These are phyloP conservation scores for Drosophila maculinotata DNA, from an alignment of 2,888 invertebrate species.

Conservation along the genomic window DNA sequence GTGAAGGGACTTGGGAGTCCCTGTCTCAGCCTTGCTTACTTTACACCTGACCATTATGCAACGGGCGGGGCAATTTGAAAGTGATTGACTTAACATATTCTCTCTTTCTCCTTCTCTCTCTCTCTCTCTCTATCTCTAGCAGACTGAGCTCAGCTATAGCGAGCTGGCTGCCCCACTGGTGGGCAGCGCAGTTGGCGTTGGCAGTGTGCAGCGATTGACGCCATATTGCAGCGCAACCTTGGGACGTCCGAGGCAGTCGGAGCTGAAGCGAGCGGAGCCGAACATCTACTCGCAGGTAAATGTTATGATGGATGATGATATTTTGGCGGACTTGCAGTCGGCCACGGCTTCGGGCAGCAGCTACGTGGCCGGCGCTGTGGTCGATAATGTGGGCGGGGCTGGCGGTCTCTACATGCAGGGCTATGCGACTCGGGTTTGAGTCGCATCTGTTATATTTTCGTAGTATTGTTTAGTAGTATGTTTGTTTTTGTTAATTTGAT, in stretches of 20 bases:
- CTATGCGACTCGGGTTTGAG: constrained; percentile 76
- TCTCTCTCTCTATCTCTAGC: constrained; percentile 4
- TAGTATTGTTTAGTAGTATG: constrained; percentile 42
- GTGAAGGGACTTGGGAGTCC: too few species aligned
- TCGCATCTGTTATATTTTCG: constrained; percentile 1
- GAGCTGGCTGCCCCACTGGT: constrained; percentile 79
- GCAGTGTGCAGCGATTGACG: constrained; percentile 80
- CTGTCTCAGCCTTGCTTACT: background rate
- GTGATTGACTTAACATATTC: constrained; percentile 43
- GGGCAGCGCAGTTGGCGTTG: constrained; percentile 55
- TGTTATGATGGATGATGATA: constrained; percentile 82
- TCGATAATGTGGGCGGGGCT: constrained; percentile 70
- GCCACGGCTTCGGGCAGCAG: constrained; percentile 65
- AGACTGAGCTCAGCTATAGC: constrained; percentile 84
- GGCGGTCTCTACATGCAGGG: constrained; percentile 64
- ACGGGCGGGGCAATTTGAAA: constrained; percentile 22
- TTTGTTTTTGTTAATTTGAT: constrained; percentile 33
- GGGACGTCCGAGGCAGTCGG: constrained; percentile 84
- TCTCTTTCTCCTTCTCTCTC: background rate
- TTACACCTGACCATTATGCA: constrained; percentile 38
- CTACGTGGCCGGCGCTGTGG: constrained; percentile 72
- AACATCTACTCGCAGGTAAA: constrained; percentile 86
- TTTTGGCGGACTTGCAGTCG: constrained; percentile 71
- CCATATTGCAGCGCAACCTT: constrained; percentile 85
- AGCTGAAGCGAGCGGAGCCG: constrained; percentile 84